Percentiles rank a stretch among this genome's conserved stretches.
Evolutionary conservation across 2,888 invertebrate species (phyloP).

Genomic region (Chaitophorus viminalis): DNA sequence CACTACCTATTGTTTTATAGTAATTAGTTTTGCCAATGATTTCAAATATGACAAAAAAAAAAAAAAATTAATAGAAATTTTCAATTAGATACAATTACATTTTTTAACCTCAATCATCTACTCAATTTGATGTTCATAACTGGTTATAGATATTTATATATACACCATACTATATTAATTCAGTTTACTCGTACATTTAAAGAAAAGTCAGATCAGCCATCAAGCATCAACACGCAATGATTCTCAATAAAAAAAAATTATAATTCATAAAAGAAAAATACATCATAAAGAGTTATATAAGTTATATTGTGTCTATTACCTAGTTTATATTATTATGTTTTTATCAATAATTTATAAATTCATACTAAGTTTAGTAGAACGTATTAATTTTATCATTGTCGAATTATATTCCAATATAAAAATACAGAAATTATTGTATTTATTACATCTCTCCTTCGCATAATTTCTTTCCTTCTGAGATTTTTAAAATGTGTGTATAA

Average conservation of each 20-base stretch:
- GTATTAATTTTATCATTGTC: too few species aligned
- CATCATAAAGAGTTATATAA: too few species aligned
- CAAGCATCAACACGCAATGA: neutral
- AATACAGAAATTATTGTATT: neutral
- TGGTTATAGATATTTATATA: neutral
- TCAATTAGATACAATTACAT: neutral
- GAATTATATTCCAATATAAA: neutral
- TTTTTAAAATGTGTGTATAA: neutral
- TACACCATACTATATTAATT: too few species aligned
- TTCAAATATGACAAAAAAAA: neutral
- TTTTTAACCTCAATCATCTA: neutral
- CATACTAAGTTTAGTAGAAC: too few species aligned
- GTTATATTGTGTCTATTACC: too few species aligned
- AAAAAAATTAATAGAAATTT: neutral
- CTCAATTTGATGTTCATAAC: constrained; percentile 36
- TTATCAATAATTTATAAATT: too few species aligned
- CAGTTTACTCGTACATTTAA: neutral
- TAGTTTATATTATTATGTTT: too few species aligned
- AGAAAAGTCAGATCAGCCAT: neutral
- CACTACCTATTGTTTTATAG: neutral
- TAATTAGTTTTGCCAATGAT: neutral
- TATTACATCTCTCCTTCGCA: neutral
- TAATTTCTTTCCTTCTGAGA: neutral
- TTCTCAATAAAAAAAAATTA: constrained; percentile 12
- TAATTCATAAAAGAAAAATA: constrained; percentile 6